Base-by-base conservation (phyloP, 2,888 invertebrate species). In the Cephus nigrinus region DNA sequence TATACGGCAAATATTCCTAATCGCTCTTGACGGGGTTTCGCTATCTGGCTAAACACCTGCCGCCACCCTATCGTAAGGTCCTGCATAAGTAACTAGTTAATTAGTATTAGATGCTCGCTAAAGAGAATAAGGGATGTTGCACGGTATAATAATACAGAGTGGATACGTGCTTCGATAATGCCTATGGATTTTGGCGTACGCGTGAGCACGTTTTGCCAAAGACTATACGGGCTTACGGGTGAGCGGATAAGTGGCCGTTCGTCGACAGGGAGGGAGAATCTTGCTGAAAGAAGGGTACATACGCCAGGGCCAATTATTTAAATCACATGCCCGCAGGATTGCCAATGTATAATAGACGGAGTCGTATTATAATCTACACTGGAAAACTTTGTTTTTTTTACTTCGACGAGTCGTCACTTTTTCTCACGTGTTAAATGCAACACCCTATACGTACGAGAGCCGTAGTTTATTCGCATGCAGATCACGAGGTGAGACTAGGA, bases 291-390 rank as follows among this genome's bases (percentile, higher is more conserved):
- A 78, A 76, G 78, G 79, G 73, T 77, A 78, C 33, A 30, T 40
- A 69, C 31, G 73, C 55, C 55, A 55, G 55, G 80, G 73, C 81
- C 81, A 79, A 81, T 82, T 83, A 82, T 83, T 83, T 81, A 81
- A 83, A 83, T 82, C 79, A 40, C 75, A 74, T 33, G 75, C 74
- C 78, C 75, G 55, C 55, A 76, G 77, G 80, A 71, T 55, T 55
- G 55, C 23, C 55, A 23, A 55, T 23, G 55, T 55, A 55, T 55
- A 23, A 55, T 15, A 55, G 55, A 23, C 23, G 55, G 5, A 55
- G 15, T 55, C 55, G 23, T 55, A 55, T 55, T 55, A 23, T 55
- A 23, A 23, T 23, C 23, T 55, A 55, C 55, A 23, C 0, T 0
- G 55, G 55, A 55, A 15, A 55, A 55, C 0, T 55, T 31, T 31